These are phyloP conservation scores for Cercopithecus mitis DNA, from an alignment of 2,797 vertebrate species.

Conservation along the genomic window DNA sequence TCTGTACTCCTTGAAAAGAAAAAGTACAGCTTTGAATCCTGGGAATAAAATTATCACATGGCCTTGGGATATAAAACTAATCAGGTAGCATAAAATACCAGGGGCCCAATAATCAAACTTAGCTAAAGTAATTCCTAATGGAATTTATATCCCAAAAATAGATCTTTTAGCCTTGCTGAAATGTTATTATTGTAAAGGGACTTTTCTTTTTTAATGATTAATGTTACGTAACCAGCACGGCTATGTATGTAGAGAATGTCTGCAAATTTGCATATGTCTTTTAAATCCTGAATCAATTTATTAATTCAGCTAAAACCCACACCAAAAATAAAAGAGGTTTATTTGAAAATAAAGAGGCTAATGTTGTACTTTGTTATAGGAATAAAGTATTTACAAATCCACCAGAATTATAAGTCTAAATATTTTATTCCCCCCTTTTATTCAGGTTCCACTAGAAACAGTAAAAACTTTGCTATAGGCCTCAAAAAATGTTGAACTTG, in stretches of 20 bases:
- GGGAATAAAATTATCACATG: not conserved
- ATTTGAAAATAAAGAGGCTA: conserved; percentile 8
- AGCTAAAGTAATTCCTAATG: not conserved
- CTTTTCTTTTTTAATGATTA: not conserved
- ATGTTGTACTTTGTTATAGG: not conserved
- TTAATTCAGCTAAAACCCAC: conserved; percentile 20
- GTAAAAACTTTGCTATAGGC: not conserved
- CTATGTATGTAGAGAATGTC: not conserved
- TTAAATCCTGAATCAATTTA: not conserved
- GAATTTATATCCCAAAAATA: not conserved
- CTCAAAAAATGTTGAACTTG: not conserved
- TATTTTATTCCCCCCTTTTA: not conserved
- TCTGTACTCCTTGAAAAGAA: not conserved
- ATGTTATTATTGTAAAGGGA: not conserved
- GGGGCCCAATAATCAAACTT: not conserved
- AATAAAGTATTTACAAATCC: not conserved
- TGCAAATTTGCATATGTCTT: not conserved
- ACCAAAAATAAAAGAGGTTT: not conserved
- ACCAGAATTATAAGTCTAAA: not conserved
- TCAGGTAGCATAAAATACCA: not conserved
- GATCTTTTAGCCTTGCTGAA: not conserved
- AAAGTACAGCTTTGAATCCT: not conserved
- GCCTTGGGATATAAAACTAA: not conserved
- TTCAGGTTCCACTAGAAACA: not conserved
- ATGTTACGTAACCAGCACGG: not conserved